Base-by-base conservation (phyloP, 2,888 invertebrate genomes). In the Eumerus sabulonum region DNA sequence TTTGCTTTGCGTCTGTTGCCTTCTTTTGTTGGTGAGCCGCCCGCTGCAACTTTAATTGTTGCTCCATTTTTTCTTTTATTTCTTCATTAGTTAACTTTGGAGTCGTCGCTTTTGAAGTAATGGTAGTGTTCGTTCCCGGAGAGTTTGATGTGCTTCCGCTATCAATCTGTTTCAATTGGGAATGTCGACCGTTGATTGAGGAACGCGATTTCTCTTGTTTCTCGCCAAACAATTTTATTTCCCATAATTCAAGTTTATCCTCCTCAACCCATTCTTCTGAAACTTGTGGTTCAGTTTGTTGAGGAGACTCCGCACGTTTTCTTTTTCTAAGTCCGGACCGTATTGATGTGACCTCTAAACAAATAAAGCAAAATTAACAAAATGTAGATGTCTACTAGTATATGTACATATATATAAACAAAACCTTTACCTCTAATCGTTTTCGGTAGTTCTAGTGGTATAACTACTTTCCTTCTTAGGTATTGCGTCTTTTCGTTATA, bases 231-330 rank as follows among this genome's bases (percentile, higher is more conserved):
- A 95, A 94, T 85, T 96, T 96, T 74, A 98, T 97, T 90, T 98
- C 98, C 98, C 98, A 98, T 42, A 99, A 89, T 86, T 98, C 98
- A 48, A 99, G 89, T 86, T 96, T 95, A 83, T 98, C 97, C 89
- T 99, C 98, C 83, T 97, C 97, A 0, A 98, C 95, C 98, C 98
- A 98, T 85, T 96, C 95, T 89, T 98, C 98, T 0, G 94, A 93
- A 11, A 98, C 96, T 90, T 97, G 96, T 0, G 98, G 98, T 86
- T 98, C 97, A 7, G 96, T 96, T 85, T 95, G 96, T 87, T 96
- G 96, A 0, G 98, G 98, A 3, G 97, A 95, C 90, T 98, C 98
- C 0, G 97, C 96, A 51, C 97, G 91, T 87, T 98, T 97, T 64
- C 98, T 90, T 89, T 98, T 98, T 56, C 98, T 91, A 74, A 98